Percentiles rank a stretch among this genome's conserved stretches.
Evolutionary conservation across 1,140 invertebrate genomes (phyloP).

Genomic region (Musca domestica): DNA sequence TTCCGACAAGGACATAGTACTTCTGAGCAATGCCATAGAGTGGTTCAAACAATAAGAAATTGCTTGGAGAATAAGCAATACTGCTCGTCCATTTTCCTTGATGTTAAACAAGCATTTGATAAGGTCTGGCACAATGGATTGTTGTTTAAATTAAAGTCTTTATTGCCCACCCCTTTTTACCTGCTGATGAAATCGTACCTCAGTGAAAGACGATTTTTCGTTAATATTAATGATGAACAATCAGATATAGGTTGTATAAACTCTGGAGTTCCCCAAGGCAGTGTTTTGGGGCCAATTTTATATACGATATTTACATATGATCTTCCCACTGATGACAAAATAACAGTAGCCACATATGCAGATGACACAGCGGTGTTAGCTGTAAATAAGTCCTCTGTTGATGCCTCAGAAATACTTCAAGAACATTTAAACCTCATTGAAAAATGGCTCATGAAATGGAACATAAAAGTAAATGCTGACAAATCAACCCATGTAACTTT

Average conservation of each 20-base stretch:
- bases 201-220: neutral
- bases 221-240: neutral
- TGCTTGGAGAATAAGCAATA: neutral
- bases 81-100: slow-evolving; percentile 2
- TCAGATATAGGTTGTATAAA: too few species aligned
- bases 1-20: too few species aligned
- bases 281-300: slow-evolving; percentile 31
- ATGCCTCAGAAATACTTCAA: neutral
- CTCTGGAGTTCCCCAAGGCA: slow-evolving; percentile 38
- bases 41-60: neutral
- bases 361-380: neutral
- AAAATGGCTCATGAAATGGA: neutral
- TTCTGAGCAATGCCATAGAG: slow-evolving; percentile 7
- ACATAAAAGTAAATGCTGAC: neutral
- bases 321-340: too few species aligned
- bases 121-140: slow-evolving; percentile 11
- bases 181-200: slow-evolving; percentile 6
- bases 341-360: neutral
- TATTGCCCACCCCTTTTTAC: neutral
- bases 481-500: neutral
- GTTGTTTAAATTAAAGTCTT: slow-evolving; percentile 3
- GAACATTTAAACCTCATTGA: neutral
- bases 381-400: neutral
- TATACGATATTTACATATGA: slow-evolving; percentile 33
- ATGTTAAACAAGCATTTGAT: too few species aligned